Evolutionary conservation across 2,797 vertebrate genomes (phyloP), one percentile per base, ranked within the genome.

Genomic region (Etheostoma perlongum): DNA sequence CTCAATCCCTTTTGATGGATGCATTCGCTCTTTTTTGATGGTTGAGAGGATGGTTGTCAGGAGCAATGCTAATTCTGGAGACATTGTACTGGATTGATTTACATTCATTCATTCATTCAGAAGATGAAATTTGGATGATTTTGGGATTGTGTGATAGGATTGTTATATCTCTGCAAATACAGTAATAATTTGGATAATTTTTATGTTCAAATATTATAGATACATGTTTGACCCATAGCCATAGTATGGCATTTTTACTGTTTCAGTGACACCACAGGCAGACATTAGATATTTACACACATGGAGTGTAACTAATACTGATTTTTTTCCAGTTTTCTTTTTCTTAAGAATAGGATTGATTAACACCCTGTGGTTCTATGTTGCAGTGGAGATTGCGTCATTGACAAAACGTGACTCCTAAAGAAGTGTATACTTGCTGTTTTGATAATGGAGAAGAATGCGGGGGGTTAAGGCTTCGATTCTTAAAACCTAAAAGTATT

Each of bases 1-100:
- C 69, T 83, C 42, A 67, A 80, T 80, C 72, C 68, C 78, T 54
- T 40, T 48, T 47, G 3, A 42, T 60, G 53, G 77, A 87, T 70
- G 52, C 4, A 25, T 72, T 74, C 30, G 52, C 60, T 59, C 30
- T n/a, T 78, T 78, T 85, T 79, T 23, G 12, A 78, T 48, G 64
- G 55, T 30, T 30, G 40, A 72, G 49, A 54, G 62, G 74, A 73
- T 76, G 82, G 36, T 40, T 11, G 36, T 11, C 54, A 58, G 58
- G 60, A 79, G 63, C 10, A 46, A 44, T 46, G 33, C 23, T 78
- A 9, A 58, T 78, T 6, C 44, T 10, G 10, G 44, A 68, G 16
- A 58, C 55, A n/a, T 73, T 0, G 47, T 14, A 27, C 25, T 14
- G 11, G 14, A 70, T 23, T 67, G 46, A 21, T 73, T 86, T 49